Conservation (phyloP, 2,113 vertebrate genomes). For the Microcebus griseorufus region DNA sequence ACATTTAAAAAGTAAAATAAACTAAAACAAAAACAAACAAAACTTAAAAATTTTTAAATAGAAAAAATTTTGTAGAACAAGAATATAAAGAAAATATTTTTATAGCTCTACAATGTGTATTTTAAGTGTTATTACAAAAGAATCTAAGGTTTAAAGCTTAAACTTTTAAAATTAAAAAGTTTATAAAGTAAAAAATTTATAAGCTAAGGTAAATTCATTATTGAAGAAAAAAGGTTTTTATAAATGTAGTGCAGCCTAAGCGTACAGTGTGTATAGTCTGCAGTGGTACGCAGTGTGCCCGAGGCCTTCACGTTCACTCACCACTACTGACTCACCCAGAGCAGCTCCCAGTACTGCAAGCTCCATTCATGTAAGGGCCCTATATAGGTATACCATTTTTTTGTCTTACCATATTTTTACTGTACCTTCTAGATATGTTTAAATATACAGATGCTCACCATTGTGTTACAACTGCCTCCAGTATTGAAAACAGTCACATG, state of each 20-base stretch:
- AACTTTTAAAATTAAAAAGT: too few species aligned
- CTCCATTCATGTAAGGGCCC: not conserved
- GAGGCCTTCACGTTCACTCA: not conserved
- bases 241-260: not conserved
- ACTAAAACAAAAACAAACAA: not conserved
- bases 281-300: too few species aligned
- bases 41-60: not conserved
- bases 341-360: not conserved
- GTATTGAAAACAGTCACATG: not conserved
- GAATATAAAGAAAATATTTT: not conserved
- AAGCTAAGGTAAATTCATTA: not conserved
- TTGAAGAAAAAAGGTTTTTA: not conserved
- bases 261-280: not conserved
- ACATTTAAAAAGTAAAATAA: not conserved
- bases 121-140: too few species aligned
- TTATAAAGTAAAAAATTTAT: not conserved
- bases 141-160: too few species aligned
- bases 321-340: not conserved
- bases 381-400: not conserved
- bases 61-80: not conserved
- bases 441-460: not conserved
- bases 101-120: not conserved
- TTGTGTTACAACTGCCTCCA: not conserved
- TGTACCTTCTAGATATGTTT: not conserved
- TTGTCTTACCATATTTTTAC: not conserved